A percentile compares a stretch with the other conserved stretches of the same genome.
These are phyloP conservation scores for Heloderma charlesbogerti DNA, from an alignment of 2,113 vertebrate genomes.

Conservation along the genomic window DNA sequence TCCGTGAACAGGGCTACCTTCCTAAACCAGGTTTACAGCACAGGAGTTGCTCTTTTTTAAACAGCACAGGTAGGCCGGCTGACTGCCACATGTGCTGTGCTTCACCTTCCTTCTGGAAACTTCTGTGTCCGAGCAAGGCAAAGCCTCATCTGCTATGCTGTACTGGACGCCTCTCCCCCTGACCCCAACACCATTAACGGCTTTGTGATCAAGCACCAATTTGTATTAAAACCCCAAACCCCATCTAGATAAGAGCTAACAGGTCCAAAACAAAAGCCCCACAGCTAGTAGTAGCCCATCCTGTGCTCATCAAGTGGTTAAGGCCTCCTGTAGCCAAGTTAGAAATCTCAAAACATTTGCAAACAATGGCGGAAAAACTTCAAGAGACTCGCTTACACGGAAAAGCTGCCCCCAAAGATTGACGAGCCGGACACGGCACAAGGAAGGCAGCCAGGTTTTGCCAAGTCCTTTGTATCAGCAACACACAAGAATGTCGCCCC, in stretches of 20 bases:
- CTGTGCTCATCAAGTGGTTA: background rate
- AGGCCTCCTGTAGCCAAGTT: background rate
- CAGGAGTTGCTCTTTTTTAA: background rate
- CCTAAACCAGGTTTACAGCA: background rate
- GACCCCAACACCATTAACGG: background rate
- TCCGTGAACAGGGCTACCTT: background rate
- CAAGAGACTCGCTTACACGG: background rate
- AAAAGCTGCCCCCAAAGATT: background rate
- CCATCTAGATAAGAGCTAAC: too few species aligned
- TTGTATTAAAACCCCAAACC: background rate
- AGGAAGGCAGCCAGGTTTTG: background rate
- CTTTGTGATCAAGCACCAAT: background rate
- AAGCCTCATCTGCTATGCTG: background rate
- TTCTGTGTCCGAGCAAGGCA: background rate
- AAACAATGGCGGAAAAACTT: background rate
- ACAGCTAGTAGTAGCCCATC: background rate
- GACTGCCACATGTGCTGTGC: background rate
- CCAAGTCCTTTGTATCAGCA: too few species aligned
- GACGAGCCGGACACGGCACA: background rate
- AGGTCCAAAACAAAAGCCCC: background rate
- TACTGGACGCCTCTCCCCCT: background rate
- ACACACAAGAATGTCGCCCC: fast-evolving
- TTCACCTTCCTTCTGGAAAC: background rate
- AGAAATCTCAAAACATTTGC: background rate
- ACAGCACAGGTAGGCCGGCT: background rate